These are phyloP conservation scores for Prunella strophiata DNA, from an alignment of 2,797 vertebrate species.

Conservation along the genomic window DNA sequence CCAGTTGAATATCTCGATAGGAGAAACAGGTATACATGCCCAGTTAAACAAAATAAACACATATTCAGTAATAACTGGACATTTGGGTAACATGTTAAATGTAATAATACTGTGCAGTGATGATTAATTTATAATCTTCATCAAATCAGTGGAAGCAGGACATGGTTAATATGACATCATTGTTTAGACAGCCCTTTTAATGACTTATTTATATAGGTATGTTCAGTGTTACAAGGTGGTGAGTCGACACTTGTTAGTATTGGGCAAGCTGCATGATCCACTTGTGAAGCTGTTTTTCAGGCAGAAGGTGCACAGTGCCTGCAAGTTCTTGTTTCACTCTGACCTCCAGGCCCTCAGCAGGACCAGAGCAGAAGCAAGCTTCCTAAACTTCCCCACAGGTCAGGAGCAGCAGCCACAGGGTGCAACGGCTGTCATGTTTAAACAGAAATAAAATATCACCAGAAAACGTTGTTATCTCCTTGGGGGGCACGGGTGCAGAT, in stretches of 20 bases:
- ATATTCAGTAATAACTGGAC: neutral
- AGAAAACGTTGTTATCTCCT: neutral
- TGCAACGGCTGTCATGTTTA: neutral
- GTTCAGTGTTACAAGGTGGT: neutral
- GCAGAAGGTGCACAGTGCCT: neutral
- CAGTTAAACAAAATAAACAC: neutral
- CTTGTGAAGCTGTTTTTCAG: neutral
- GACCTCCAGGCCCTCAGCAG: neutral
- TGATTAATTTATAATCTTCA: constrained; percentile 4
- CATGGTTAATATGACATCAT: neutral
- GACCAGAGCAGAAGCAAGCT: neutral
- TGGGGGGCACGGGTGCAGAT: too few relatives aligned
- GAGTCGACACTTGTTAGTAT: neutral
- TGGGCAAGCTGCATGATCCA: neutral
- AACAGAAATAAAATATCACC: neutral
- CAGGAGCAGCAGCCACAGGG: neutral
- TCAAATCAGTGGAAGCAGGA: neutral
- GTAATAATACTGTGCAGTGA: neutral
- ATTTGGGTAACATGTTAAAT: neutral
- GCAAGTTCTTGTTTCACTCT: neutral
- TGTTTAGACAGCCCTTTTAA: constrained; percentile 7
- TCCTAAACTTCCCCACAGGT: neutral
- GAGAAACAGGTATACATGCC: neutral
- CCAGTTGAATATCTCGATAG: neutral
- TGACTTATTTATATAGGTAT: neutral